Evolutionary conservation across 2,113 vertebrate species (phyloP), one percentile per base, ranked within the genome.

Genomic region (Onychostruthus taczanowskii): DNA sequence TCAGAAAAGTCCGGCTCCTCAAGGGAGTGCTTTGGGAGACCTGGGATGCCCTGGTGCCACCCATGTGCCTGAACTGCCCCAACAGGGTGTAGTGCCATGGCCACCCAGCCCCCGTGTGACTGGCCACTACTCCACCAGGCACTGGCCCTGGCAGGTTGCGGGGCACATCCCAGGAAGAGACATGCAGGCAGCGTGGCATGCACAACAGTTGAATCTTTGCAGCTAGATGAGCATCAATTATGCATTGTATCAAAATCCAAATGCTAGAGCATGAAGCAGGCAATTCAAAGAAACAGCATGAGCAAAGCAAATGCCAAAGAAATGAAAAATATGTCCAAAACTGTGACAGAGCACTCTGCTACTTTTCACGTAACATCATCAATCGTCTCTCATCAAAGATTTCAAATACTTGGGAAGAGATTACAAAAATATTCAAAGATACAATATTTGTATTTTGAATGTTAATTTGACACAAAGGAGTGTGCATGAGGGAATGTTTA

Each of bases 391-490:
- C 84, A 83, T 74, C 12, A 1, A 97, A 96, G 96, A 86, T 46
- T 87, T 87, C 83, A 80, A 93, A 63, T 93, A 91, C 90, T 93
- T 93, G 90, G 63, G 83, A 96, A 96, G 89, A 96, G 87, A 89
- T 33, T 63, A 88, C 44, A 95, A 94, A 95, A 96, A 96, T 98
- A 98, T 97, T 97, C 97, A 96, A 97, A 98, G 98, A 98, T 98
- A 97, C 92, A 96, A 87, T 98, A 98, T 99, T 99, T 99, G 98
- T 98, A 98, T 98, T 99, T 97, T 98, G 98, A 98, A 98, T 98
- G 98, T 98, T 99, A 99, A 99, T 99, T 98, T 98, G 99, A 99
- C 98, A 98, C 97, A 98, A 98, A 98, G 98, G 98, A 99, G 98
- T 97, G 98, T 98, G 98, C 98, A 98, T 98, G 97, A 97, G 99